phyloP scores from a whole-genome alignment of 2,888 invertebrate genomes.

The Chaetogeoica ovagalla region DNA sequence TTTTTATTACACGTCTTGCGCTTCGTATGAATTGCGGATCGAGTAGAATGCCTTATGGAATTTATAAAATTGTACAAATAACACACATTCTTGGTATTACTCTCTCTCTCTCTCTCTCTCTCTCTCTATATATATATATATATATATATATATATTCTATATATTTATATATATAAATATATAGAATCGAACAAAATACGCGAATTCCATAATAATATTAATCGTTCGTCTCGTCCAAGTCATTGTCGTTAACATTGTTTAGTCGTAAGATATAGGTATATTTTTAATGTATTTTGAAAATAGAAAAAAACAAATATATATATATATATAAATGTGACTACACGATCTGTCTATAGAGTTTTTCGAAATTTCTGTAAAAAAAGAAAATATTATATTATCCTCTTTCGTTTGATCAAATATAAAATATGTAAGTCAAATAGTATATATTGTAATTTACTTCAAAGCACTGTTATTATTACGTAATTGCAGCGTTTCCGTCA shows the following conservation, averaged over 20 bases:
- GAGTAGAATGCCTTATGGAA: background rate
- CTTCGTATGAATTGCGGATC: background rate
- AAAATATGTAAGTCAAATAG: too few species aligned
- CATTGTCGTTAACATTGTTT: background rate
- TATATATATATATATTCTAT: too few species aligned
- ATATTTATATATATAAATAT: too few species aligned
- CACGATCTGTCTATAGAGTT: background rate
- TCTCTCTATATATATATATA: too few species aligned
- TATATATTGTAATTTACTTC: too few species aligned
- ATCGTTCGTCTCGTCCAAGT: background rate
- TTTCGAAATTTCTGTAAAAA: background rate
- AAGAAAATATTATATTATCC: background rate
- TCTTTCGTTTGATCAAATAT: too few species aligned
- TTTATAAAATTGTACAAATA: background rate
- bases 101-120: too few species aligned
- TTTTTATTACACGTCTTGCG: background rate
- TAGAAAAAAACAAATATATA: background rate
- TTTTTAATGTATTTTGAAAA: background rate
- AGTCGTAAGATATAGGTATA: background rate
- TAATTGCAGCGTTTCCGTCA: too few species aligned
- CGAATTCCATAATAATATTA: constrained; percentile 9
- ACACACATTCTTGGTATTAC: constrained; percentile 14
- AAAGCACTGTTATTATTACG: too few species aligned
- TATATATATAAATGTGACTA: background rate
- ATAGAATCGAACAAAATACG: background rate